Conservation (phyloP, 2,797 vertebrate species). For the Pseudomugil tenellus region DNA sequence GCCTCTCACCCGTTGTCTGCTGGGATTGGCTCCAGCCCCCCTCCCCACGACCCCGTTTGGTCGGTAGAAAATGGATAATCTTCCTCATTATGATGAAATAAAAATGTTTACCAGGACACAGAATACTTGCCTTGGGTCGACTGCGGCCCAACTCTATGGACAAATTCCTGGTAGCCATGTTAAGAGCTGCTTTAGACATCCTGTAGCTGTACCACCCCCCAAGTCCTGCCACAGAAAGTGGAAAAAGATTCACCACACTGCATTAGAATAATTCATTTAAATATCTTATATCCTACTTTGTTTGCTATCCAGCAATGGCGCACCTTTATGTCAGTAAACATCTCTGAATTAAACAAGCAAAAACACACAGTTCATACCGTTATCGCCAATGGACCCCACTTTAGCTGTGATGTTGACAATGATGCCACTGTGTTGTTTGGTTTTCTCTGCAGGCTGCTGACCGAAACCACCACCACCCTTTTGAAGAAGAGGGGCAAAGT, state of each 20-base stretch:
- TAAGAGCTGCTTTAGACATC: slow-evolving; percentile 82
- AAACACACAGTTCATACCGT: slow-evolving; percentile 53
- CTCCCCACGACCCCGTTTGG: too few species aligned
- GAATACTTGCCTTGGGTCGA: slow-evolving; percentile 62
- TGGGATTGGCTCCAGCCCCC: too few species aligned
- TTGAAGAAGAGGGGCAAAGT: slow-evolving; percentile 79
- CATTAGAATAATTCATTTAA: neutral
- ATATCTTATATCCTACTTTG: neutral
- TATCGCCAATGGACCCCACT: slow-evolving; percentile 80
- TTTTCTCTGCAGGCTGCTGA: slow-evolving; percentile 64
- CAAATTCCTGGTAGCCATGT: slow-evolving; percentile 81
- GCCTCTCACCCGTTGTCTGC: too few species aligned
- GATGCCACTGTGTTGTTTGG: slow-evolving; percentile 72
- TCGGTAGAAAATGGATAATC: neutral
- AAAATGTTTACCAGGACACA: neutral
- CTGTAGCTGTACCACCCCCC: slow-evolving; percentile 82
- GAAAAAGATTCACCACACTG: neutral
- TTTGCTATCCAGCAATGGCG: neutral
- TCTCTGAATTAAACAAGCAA: neutral
- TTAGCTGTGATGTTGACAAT: slow-evolving; percentile 80
- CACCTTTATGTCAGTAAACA: neutral
- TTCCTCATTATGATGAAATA: too few species aligned
- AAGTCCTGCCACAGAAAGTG: slow-evolving; percentile 50
- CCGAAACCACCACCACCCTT: slow-evolving; percentile 77
- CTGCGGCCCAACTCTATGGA: slow-evolving; percentile 77